Evolutionary conservation across 2,888 invertebrate genomes (phyloP).

Genomic region (Sclerodermus sp.): DNA sequence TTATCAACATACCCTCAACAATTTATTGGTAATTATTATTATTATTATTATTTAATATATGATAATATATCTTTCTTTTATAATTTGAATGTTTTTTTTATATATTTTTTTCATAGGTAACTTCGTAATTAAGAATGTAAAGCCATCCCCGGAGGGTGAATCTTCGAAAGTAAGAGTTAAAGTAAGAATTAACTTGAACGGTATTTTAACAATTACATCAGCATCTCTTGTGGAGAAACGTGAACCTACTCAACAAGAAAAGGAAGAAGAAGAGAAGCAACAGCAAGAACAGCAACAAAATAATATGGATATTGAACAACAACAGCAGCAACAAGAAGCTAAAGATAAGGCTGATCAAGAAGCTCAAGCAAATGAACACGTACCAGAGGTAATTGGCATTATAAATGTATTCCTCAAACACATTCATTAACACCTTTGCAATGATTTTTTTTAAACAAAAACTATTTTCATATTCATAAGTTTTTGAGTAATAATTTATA

Average conservation of each 20-base stretch:
- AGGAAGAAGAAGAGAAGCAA: constrained; percentile 50
- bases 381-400: constrained; percentile 41
- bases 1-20: constrained; percentile 73
- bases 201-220: constrained; percentile 84
- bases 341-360: constrained; percentile 50
- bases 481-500: too few relatives aligned
- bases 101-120: constrained; percentile 61
- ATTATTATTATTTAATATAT: background rate
- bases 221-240: constrained; percentile 80
- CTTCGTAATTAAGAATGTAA: constrained; percentile 80
- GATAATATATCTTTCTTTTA: background rate
- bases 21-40: constrained; percentile 69
- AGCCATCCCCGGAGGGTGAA: constrained; percentile 85
- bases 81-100: background rate
- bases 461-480: too few relatives aligned
- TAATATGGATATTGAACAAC: constrained; percentile 37
- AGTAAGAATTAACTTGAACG: constrained; percentile 90
- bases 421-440: too few relatives aligned
- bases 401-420: too few relatives aligned
- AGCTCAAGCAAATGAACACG: constrained; percentile 51
- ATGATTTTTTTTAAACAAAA: too few relatives aligned
- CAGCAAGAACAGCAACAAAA: constrained; percentile 46
- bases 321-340: constrained; percentile 37
- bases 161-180: constrained; percentile 96
- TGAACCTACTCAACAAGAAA: constrained; percentile 52